Base-by-base conservation (phyloP, 53 echinoderm and acorn worm genomes). In the Patiria pectinifera region DNA sequence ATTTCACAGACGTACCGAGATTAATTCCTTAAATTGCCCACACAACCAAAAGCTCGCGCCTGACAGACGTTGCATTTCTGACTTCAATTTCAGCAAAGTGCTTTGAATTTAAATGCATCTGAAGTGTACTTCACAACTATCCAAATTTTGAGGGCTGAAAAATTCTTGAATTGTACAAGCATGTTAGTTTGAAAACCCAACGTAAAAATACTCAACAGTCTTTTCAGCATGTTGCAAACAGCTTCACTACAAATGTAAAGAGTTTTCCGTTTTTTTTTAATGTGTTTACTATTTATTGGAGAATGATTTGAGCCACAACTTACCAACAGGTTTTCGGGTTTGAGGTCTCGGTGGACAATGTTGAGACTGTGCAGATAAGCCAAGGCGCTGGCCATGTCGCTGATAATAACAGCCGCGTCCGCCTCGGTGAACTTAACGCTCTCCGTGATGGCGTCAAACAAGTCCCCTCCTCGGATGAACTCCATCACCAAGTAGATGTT, bases 391-490 rank as follows among this genome's bases (percentile, higher is more conserved):
- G 97, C 95, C 71, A 99, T 93, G 84, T 99, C 97, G 4, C 87
- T 87, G 47, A 99, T 92, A 93, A 99, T 99, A 84, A 95, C 76
- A 2, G 99, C 94, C 35, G 97, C 99, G 91, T 99, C 97, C 2
- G 93, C 94, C 80, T 99, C 99, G 3, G 99, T 99, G 93, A 99
- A 99, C 91, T 99, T 99, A 22, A 99, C 96, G 58, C 99, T 99
- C 76, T 99, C 99, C 43, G 97, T 99, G 90, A 99, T 99, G 11
- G 99, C 99, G 84, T 99, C 99, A 91, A 99, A 99, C 45, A 99
- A 69, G 71, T 99, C 99, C 11, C 99, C 99, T 18, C 99, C 99
- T 14, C 89, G 89, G 59, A 99, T 93, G 53, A 91, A 96, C 83
- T 99, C 99, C 99, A 99, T 99, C 63, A 99, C 91, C 21, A 99